These are phyloP conservation scores for Diplodus puntazzo DNA, from an alignment of 2,797 vertebrate genomes.

Conservation along the genomic window DNA sequence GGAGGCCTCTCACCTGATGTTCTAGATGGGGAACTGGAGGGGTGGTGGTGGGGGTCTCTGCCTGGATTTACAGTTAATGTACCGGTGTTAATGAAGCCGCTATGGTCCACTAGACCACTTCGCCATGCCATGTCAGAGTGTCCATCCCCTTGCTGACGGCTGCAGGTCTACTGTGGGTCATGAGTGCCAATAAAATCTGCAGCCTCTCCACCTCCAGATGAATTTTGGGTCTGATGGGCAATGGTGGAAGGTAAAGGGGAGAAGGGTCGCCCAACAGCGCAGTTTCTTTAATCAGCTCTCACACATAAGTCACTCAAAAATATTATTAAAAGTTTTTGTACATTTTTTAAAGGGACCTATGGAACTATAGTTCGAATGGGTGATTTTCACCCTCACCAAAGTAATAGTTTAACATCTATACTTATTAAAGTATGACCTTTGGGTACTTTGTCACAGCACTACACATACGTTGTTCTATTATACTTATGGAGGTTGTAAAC, in stretches of 20 bases:
- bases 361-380: too few species aligned
- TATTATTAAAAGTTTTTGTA: neutral
- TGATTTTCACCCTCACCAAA: too few species aligned
- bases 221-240: conserved; percentile 56
- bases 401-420: too few species aligned
- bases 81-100: conserved; percentile 83
- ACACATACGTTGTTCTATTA: too few species aligned
- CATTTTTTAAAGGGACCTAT: too few species aligned
- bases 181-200: conserved; percentile 52
- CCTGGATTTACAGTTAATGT: conserved; percentile 86
- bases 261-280: conserved; percentile 5
- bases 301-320: neutral
- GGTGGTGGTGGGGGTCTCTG: conserved; percentile 54
- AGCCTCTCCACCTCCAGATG: conserved; percentile 54
- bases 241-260: conserved; percentile 20
- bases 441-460: too few species aligned
- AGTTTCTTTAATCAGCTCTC: neutral
- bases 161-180: conserved; percentile 61
- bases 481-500: too few species aligned
- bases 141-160: conserved; percentile 64
- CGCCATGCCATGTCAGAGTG: conserved; percentile 57
- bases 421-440: too few species aligned
- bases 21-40: conserved; percentile 49
- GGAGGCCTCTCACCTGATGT: conserved; percentile 68
- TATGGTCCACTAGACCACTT: conserved; percentile 67